These are phyloP conservation scores for Silurus meridionalis DNA, from an alignment of 2,113 vertebrate species.

Conservation along the genomic window DNA sequence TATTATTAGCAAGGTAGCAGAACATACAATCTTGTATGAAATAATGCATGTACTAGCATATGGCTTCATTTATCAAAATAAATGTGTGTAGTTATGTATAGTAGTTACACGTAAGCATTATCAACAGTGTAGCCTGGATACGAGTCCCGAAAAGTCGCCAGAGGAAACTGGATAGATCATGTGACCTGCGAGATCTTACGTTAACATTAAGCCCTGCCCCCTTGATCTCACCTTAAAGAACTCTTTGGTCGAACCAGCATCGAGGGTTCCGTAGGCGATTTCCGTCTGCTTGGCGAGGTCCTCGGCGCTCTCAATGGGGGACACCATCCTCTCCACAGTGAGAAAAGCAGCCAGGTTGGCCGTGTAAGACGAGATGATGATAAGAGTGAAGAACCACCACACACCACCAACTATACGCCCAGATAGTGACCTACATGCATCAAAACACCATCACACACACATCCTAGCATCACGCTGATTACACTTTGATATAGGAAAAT, in stretches of 20 bases:
- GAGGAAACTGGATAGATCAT: background rate
- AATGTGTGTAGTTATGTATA: background rate
- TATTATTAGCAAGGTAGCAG: no score
- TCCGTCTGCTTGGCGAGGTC: conserved; percentile 97
- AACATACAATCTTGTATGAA: no score
- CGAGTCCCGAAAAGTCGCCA: background rate
- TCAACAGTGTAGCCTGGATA: background rate
- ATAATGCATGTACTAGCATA: no score
- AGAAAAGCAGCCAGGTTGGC: conserved; percentile 98
- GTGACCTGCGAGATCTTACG: background rate
- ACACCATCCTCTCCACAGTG: conserved; percentile 98
- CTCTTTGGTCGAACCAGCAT: conserved; percentile 97
- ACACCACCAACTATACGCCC: conserved; percentile 97
- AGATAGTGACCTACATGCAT: conserved; percentile 91
- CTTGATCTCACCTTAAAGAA: conserved; percentile 92
- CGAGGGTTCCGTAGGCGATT: conserved; percentile 95
- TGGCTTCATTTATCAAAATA: no score
- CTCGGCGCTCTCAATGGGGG: conserved; percentile 95
- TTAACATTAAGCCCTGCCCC: background rate
- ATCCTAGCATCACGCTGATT: conserved; percentile 21
- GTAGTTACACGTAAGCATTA: background rate
- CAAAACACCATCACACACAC: conserved; percentile 70
- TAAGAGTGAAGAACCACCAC: conserved; percentile 99
- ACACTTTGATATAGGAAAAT: background rate
- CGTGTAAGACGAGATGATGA: conserved; percentile 99